Conservation (phyloP, 2,113 vertebrate species). For the Xenotilapia longispinis region DNA sequence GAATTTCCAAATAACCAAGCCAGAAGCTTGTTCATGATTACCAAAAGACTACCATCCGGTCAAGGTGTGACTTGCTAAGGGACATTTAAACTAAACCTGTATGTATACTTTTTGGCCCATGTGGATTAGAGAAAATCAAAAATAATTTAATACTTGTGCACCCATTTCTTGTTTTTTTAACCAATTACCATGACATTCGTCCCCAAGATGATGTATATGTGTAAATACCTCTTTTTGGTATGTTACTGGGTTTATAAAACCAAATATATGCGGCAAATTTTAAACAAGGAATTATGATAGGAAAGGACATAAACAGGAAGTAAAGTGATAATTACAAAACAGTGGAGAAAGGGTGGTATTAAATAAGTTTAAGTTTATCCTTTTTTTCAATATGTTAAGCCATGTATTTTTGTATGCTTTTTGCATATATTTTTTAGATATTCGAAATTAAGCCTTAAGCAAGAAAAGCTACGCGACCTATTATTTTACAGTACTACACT, state of each 20-base stretch:
- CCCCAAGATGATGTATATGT: not conserved
- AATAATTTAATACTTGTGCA: not conserved
- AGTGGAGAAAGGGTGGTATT: not conserved
- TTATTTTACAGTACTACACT: not conserved
- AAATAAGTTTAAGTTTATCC: not conserved
- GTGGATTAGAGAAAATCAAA: rapidly evolving
- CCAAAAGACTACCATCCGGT: not conserved
- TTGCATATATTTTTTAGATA: not conserved
- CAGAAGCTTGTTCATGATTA: not conserved
- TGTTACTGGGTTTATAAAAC: not conserved
- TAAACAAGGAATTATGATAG: not conserved
- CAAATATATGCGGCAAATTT: not conserved
- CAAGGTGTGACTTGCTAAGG: not conserved
- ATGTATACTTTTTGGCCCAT: not conserved
- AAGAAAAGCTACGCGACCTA: not conserved
- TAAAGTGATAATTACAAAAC: not conserved
- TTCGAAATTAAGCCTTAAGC: not conserved
- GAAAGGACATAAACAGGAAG: not conserved
- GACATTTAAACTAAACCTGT: not conserved
- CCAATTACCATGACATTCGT: not conserved
- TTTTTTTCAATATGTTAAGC: not conserved
- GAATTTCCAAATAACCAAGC: not conserved
- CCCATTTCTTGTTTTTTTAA: not conserved
- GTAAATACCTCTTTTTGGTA: not conserved
- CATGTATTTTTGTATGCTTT: not conserved